Conservation (phyloP, 23 tunicate genomes). For the Ciona savignyi region DNA sequence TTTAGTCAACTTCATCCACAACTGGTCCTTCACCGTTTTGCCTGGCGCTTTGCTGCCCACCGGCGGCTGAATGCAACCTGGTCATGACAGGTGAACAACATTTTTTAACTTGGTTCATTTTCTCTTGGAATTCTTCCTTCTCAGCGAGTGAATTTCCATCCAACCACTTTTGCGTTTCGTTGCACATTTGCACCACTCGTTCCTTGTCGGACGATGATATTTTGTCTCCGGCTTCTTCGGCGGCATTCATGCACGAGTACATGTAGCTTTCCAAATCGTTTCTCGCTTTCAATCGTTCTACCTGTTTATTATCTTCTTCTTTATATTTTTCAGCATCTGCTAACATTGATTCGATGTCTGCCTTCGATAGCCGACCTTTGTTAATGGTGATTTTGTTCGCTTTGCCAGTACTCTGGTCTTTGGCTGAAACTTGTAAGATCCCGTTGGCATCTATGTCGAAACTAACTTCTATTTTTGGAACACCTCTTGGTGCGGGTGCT, state of each 20-base stretch:
- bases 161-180: constrained; percentile 33
- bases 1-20: constrained; percentile 2
- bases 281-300: constrained; percentile 26
- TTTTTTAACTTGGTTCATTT: constrained; percentile 31
- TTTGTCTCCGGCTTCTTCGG: constrained; percentile 13
- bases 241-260: constrained; percentile 42
- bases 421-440: constrained; percentile 63
- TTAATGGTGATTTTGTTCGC: constrained; percentile 63
- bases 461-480: constrained; percentile 57
- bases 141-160: constrained; percentile 41
- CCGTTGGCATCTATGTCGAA: constrained; percentile 76
- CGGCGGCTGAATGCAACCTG: constrained; percentile 19
- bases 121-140: constrained; percentile 43
- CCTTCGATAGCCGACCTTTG: constrained; percentile 51
- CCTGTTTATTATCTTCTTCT: constrained; percentile 41
- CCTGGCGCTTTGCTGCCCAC: not conserved
- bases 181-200: constrained; percentile 15
- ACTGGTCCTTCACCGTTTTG: not conserved
- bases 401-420: constrained; percentile 72
- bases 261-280: constrained; percentile 48
- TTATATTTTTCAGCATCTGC: constrained; percentile 62
- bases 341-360: constrained; percentile 54
- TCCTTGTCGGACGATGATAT: constrained; percentile 29
- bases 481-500: constrained; percentile 72
- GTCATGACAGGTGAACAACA: constrained; percentile 33